Evolutionary conservation across 2,113 vertebrate genomes (phyloP).

Genomic region (Corydoras sp.): DNA sequence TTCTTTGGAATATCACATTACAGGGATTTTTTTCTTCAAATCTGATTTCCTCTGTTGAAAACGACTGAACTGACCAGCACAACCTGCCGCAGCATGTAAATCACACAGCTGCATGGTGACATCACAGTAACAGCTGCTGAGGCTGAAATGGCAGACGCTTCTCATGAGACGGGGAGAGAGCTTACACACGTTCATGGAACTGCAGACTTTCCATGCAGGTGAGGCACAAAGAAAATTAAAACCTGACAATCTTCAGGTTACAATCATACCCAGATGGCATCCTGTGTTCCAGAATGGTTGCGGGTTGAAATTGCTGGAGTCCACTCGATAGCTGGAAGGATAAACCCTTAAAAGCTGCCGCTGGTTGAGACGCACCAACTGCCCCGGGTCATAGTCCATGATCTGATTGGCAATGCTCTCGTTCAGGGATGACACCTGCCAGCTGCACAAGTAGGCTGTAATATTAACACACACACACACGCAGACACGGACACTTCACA

Average conservation of each 20-base stretch:
- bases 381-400: conserved; percentile 76
- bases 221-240: too few relatives aligned
- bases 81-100: too few relatives aligned
- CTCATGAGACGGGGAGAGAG: too few relatives aligned
- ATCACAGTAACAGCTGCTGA: too few relatives aligned
- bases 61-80: too few relatives aligned
- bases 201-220: too few relatives aligned
- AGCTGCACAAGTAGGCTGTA: conserved; percentile 70
- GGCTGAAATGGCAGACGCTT: too few relatives aligned
- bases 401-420: conserved; percentile 90
- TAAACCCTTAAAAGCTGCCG: conserved; percentile 88
- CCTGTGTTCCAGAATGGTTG: conserved; percentile 93
- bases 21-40: too few relatives aligned
- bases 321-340: conserved; percentile 86
- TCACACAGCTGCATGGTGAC: too few relatives aligned
- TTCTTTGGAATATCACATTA: too few relatives aligned
- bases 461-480: conserved; percentile 2
- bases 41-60: too few relatives aligned
- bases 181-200: too few relatives aligned
- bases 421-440: conserved; percentile 93
- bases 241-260: neutral
- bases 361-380: conserved; percentile 88
- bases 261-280: conserved; percentile 83
- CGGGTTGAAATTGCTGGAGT: conserved; percentile 95
- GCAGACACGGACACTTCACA: neutral